Base-by-base conservation (phyloP, 2,113 vertebrate species). In the Cinclus mexicanus region DNA sequence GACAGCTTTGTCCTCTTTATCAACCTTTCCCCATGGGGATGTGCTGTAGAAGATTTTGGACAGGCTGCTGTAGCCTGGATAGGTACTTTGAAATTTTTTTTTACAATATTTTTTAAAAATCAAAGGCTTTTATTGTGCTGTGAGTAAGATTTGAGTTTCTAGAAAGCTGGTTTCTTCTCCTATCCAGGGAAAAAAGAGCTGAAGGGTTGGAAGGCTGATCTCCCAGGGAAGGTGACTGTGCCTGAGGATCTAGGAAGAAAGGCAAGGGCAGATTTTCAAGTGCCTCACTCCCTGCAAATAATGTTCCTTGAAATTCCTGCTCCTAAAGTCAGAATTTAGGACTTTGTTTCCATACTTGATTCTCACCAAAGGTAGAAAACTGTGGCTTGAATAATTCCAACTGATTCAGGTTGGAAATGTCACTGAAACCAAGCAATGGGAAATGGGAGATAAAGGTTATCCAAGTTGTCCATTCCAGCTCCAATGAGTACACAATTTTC, bases 1-100 rank as follows among this genome's bases (percentile, higher is more conserved):
- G 79, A 41, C 65, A 85, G 42, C 68, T 89, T 67, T 83, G 56
- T 67, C 79, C 39, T 82, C 79, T 90, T 81, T 39, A 61, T 41
- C 60, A 59, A 46, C 47, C 4, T 76, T 76, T 91, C 33, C 74
- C 57, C 5, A 1, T 20, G n/a, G 71, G 52, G 23, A 71, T 76
- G 39, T 76, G 68, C 83, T 47, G 41, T 23, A 10, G 83, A 57
- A 63, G 89, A 6, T 69, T 84, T 84, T 56, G 50, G 56, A 9
- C 20, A 25, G 60, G 83, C 25, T 28, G 28, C 31, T 33, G 25
- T 35, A 82, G 61, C 52, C 52, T 80, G 64, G 19, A 39, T 39
- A 39, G 50, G 21, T 80, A 15, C 33, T 85, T 81, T 25, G n/a
- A 78, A 47, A 3, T 8, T 29, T 50, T 31, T 31, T 64, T 57